Percentiles rank a stretch among this genome's conserved stretches.
Evolutionary conservation across 2,797 vertebrate species (phyloP).

Genomic region (Gobio occitaniae): DNA sequence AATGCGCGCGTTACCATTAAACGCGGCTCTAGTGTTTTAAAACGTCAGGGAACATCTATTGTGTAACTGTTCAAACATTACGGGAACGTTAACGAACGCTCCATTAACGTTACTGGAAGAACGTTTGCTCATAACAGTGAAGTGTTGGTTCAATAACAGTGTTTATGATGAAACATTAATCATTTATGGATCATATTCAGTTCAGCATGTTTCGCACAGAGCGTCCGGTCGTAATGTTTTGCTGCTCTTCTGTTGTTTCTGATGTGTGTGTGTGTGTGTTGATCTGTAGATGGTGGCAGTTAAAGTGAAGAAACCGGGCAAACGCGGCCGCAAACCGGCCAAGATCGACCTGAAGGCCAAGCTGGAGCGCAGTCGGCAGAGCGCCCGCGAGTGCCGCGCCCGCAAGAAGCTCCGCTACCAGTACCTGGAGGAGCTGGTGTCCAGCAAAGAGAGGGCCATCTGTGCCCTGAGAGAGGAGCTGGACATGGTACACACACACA

Average conservation of each 20-base stretch:
- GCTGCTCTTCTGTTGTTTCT: not conserved
- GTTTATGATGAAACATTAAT: not conserved
- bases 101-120: not conserved
- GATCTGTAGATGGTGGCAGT: conserved; percentile 84
- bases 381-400: conserved; percentile 93
- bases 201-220: not conserved
- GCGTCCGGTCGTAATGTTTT: too few relatives aligned
- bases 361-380: conserved; percentile 94
- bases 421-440: conserved; percentile 96
- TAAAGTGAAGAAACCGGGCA: conserved; percentile 97
- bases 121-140: not conserved
- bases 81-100: not conserved
- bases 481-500: conserved; percentile 85
- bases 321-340: conserved; percentile 93
- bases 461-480: conserved; percentile 95
- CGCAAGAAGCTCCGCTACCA: conserved; percentile 96
- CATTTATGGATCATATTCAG: not conserved
- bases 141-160: not conserved
- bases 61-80: not conserved
- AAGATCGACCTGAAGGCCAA: conserved; percentile 98
- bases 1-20: too few relatives aligned
- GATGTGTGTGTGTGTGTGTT: not conserved
- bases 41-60: not conserved
- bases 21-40: not conserved
- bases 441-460: conserved; percentile 93